Conservation (phyloP, 2,113 vertebrate species). For the Sinocyclocheilus maitianheensis region DNA sequence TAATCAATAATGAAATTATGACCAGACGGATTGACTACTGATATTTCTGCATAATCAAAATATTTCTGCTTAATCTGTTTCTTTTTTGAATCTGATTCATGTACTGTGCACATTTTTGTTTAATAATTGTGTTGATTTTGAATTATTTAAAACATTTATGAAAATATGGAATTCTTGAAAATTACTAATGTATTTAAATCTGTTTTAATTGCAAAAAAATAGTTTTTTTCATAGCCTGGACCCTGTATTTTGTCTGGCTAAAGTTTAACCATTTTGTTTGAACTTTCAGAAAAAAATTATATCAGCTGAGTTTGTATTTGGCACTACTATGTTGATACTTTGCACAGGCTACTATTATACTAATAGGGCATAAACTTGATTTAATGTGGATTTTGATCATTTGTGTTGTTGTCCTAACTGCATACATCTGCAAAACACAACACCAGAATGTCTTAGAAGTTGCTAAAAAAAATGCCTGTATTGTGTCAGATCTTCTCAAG, state of each 20-base stretch:
- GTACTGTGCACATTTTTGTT: too few species aligned
- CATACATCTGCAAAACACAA: background rate
- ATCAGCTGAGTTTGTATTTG: background rate
- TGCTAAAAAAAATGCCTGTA: background rate
- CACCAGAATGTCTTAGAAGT: background rate
- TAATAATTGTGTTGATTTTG: too few species aligned
- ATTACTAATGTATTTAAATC: too few species aligned
- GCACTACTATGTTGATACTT: background rate
- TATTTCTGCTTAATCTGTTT: too few species aligned
- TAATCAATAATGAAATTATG: background rate
- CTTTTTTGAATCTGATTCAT: too few species aligned
- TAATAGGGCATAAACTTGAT: background rate
- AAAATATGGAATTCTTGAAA: too few species aligned
- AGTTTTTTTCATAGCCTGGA: background rate
- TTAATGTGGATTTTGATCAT: background rate
- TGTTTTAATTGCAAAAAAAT: too few species aligned
- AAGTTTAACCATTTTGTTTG: too few species aligned
- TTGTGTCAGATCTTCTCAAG: conserved; percentile 17
- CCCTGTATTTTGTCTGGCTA: background rate
- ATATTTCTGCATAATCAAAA: too few species aligned
- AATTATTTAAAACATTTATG: too few species aligned
- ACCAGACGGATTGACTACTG: background rate
- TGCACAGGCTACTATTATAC: conserved; percentile 9
- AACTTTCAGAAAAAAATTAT: background rate
- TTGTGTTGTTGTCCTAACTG: background rate